phyloP scores from a whole-genome alignment of 2,888 invertebrate species.

The Meta bourneti region DNA sequence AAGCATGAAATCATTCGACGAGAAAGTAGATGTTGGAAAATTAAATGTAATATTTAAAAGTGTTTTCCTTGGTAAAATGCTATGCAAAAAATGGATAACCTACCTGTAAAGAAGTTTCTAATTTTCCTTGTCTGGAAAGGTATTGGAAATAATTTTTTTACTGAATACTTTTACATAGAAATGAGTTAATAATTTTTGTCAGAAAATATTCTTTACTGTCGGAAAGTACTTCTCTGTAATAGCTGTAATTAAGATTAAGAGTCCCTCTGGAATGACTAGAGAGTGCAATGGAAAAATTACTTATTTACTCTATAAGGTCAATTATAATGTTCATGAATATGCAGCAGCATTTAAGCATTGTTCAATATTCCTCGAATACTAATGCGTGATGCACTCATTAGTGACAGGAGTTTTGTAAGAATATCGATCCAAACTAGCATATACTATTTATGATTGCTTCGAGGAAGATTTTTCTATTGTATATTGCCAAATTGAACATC shows the following conservation, averaged over 20 bases:
- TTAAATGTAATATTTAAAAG: too few species aligned
- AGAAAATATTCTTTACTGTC: not conserved
- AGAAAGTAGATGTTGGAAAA: too few species aligned
- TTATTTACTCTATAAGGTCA: not conserved
- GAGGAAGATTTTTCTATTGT: not conserved
- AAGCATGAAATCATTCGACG: too few species aligned
- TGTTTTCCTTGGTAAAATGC: too few species aligned
- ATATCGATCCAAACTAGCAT: not conserved
- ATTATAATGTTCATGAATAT: slow-evolving; percentile 1
- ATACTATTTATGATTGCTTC: not conserved
- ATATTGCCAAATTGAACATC: too few species aligned
- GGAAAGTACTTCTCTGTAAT: not conserved
- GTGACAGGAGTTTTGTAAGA: not conserved
- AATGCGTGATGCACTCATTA: not conserved
- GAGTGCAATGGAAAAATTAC: not conserved
- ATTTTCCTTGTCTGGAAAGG: too few species aligned
- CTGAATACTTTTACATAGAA: not conserved
- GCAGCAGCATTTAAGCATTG: not conserved
- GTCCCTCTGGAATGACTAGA: not conserved
- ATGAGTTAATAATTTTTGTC: not conserved
- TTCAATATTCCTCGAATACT: not conserved
- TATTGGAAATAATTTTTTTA: not conserved
- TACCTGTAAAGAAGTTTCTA: too few species aligned
- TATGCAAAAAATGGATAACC: too few species aligned
- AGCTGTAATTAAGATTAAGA: slow-evolving; percentile 13